Conservation (phyloP, 1,140 invertebrate genomes). For the Conus betulinus region DNA sequence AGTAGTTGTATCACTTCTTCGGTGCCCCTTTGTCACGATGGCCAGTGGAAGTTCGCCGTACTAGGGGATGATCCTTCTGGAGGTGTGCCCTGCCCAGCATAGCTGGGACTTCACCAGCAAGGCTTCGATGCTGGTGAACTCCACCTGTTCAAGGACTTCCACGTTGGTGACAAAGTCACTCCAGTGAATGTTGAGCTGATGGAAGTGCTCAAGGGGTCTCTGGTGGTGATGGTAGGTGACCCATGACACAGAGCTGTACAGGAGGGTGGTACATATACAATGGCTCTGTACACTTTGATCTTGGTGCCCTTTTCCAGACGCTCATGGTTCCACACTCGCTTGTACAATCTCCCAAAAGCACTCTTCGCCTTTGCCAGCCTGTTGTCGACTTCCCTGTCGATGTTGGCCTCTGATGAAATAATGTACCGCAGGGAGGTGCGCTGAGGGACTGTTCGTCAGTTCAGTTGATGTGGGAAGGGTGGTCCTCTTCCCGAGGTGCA, state of each 20-base stretch:
- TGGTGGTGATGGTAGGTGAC: constrained; percentile 32
- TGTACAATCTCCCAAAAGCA: constrained; percentile 1
- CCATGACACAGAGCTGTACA: constrained; percentile 31
- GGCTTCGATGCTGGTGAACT: constrained; percentile 1
- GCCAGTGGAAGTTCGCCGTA: constrained; percentile 24
- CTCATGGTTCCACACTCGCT: constrained; percentile 32
- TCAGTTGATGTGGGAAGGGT: constrained; percentile 13
- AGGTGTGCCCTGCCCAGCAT: constrained; percentile 29
- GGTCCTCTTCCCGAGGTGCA: constrained; percentile 4
- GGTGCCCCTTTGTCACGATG: constrained; percentile 15
- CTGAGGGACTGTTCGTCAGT: constrained; percentile 16
- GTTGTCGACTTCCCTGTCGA: constrained; percentile 33
- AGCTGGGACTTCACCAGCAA: not conserved
- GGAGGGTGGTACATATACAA: constrained; percentile 32
- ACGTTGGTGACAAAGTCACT: not conserved
- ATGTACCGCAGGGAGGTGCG: constrained; percentile 26
- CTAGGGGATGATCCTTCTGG: constrained; percentile 25
- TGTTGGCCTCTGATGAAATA: constrained; percentile 19
- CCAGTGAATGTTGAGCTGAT: too few species aligned
- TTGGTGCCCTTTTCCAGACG: constrained; percentile 24
- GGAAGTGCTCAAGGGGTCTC: not conserved
- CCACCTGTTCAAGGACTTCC: not conserved
- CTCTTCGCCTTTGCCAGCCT: constrained; percentile 19
- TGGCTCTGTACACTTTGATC: constrained; percentile 34
- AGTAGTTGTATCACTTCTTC: constrained; percentile 7